These are phyloP conservation scores for Chondrosia reniformis DNA, from an alignment of 37 sponge, comb jelly and placozoan species.

Conservation along the genomic window DNA sequence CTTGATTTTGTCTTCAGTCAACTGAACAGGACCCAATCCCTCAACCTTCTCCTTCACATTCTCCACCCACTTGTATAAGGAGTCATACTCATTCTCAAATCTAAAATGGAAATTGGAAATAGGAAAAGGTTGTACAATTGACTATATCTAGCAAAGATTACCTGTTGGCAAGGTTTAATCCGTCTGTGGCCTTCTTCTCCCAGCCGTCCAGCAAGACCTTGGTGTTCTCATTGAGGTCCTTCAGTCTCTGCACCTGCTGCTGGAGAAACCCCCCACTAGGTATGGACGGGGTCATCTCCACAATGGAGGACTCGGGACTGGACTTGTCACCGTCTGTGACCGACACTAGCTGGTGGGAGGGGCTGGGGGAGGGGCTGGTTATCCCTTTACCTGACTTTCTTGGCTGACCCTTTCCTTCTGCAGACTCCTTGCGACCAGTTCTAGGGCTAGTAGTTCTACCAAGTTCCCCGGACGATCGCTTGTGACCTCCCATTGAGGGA, in stretches of 20 bases:
- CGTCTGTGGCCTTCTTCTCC: not conserved
- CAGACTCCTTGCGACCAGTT: not conserved
- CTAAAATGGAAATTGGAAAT: too few species aligned
- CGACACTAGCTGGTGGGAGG: not conserved
- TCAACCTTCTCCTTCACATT: constrained; percentile 18
- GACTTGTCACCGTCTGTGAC: not conserved
- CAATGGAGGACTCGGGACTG: not conserved
- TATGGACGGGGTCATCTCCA: not conserved
- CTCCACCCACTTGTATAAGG: constrained; percentile 29
- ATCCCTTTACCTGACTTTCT: not conserved
- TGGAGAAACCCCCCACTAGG: constrained; percentile 8
- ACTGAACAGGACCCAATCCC: constrained; percentile 21
- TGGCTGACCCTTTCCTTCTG: not conserved
- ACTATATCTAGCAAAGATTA: too few species aligned
- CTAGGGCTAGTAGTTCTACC: not conserved
- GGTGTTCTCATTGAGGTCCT: not conserved
- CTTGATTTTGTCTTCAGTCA: constrained; percentile 32
- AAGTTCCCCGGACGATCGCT: not conserved
- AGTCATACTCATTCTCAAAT: constrained; percentile 31
- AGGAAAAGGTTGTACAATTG: too few species aligned
- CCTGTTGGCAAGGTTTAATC: not conserved
- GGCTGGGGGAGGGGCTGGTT: not conserved
- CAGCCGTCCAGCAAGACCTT: not conserved
- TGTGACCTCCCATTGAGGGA: not conserved
- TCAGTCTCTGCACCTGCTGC: not conserved